Conservation (phyloP, 2,888 invertebrate genomes). For the Carpatolechia fugitivella region DNA sequence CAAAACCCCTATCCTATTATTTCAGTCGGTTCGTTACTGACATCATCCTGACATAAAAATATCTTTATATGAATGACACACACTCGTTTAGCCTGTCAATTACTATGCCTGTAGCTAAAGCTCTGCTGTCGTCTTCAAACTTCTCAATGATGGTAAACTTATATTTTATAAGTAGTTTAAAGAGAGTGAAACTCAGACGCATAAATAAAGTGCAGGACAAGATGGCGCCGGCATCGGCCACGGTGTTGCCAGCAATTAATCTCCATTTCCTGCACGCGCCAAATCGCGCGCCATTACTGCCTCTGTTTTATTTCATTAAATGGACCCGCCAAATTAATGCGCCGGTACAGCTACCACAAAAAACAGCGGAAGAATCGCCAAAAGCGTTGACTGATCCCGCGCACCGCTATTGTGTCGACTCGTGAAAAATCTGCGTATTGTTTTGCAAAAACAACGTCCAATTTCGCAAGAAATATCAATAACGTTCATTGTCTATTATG, state of each 20-base stretch:
- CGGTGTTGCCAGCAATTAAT: constrained; percentile 71
- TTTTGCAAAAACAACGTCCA: constrained; percentile 30
- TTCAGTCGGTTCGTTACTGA: no score
- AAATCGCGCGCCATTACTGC: constrained; percentile 68
- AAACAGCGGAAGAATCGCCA: constrained; percentile 48
- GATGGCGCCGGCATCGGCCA: constrained; percentile 54
- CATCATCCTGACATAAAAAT: no score
- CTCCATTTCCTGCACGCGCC: constrained; percentile 72
- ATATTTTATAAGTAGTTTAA: no score
- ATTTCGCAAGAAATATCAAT: constrained; percentile 9
- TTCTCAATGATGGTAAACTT: no score
- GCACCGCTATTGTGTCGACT: constrained; percentile 51
- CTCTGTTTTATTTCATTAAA: constrained; percentile 76
- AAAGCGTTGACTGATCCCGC: constrained; percentile 51
- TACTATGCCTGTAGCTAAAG: no score
- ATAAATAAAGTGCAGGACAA: constrained; percentile 66
- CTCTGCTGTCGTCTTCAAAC: no score
- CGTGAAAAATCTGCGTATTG: constrained; percentile 48
- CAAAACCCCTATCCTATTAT: not conserved
- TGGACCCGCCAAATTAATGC: constrained; percentile 69
- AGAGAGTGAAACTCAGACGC: constrained; percentile 52
- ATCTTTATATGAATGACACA: no score
- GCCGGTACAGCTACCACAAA: constrained; percentile 40
- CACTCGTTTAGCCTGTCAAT: no score
- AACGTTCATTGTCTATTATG: constrained; percentile 3